Conservation (phyloP, 2,888 invertebrate genomes). For the Apocheima hispidaria region DNA sequence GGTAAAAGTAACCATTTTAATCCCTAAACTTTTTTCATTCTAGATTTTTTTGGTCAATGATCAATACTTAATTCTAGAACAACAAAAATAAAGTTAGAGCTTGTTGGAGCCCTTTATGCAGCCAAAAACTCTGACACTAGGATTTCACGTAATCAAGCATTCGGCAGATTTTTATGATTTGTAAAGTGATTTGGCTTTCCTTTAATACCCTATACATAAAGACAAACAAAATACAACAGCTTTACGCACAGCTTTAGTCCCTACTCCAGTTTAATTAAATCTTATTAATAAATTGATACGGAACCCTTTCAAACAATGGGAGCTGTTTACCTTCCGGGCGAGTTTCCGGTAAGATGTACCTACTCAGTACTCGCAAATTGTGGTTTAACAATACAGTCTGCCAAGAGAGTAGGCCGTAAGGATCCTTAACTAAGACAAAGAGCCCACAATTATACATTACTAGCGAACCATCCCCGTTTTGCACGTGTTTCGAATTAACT, state of each 20-base stretch:
- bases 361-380: constrained; percentile 8
- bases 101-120: no score
- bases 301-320: constrained; percentile 14
- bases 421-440: constrained; percentile 8
- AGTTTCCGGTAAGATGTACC: constrained; percentile 6
- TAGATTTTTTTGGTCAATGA: no score
- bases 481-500: constrained; percentile 1
- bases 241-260: not conserved
- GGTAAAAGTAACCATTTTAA: no score
- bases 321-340: constrained; percentile 13
- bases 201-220: constrained; percentile 1
- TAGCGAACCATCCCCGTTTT: not conserved
- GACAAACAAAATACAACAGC: constrained; percentile 2
- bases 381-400: constrained; percentile 12
- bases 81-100: no score
- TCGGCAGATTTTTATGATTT: no score
- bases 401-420: not conserved
- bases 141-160: no score
- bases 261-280: constrained; percentile 11
- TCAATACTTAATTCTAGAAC: no score
- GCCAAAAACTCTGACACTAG: no score
- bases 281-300: constrained; percentile 20
- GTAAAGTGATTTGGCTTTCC: no score
- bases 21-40: no score
- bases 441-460: not conserved